Evolutionary conservation across 2,888 invertebrate species (phyloP).

Genomic region (Strigamia crassipes): DNA sequence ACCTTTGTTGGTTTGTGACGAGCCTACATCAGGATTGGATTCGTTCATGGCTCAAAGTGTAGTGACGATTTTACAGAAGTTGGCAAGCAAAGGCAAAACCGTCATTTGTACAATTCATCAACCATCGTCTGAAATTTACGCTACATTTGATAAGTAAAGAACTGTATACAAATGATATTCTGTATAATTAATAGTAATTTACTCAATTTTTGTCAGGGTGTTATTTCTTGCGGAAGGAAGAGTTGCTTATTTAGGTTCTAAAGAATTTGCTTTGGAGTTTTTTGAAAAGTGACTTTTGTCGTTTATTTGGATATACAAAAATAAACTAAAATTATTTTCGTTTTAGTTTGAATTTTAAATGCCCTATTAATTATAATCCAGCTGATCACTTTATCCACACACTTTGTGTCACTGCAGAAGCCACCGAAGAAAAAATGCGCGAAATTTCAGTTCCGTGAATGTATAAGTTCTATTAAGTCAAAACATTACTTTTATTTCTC

Average conservation of each 20-base stretch:
- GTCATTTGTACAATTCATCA: slow-evolving; percentile 93
- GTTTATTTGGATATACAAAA: background rate
- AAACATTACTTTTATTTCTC: background rate
- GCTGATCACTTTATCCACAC: slow-evolving; percentile 63
- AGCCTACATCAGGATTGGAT: slow-evolving; percentile 95
- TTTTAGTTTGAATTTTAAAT: slow-evolving; percentile 54
- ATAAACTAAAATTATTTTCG: background rate
- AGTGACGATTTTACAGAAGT: slow-evolving; percentile 69
- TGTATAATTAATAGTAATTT: background rate
- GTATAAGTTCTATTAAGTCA: background rate
- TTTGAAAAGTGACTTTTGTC: slow-evolving; percentile 72
- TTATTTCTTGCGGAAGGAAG: slow-evolving; percentile 89
- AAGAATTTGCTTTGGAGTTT: slow-evolving; percentile 77
- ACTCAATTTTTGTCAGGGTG: slow-evolving; percentile 61
- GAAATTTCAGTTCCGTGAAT: slow-evolving; percentile 51
- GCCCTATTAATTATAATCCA: slow-evolving; percentile 62
- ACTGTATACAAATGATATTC: background rate
- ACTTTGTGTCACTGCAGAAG: slow-evolving; percentile 61
- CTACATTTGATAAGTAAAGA: slow-evolving; percentile 76
- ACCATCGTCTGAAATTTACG: slow-evolving; percentile 86
- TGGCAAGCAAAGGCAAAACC: slow-evolving; percentile 73
- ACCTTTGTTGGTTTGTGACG: slow-evolving; percentile 92
- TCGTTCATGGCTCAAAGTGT: slow-evolving; percentile 97
- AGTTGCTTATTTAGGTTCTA: slow-evolving; percentile 78
- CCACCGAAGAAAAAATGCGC: slow-evolving; percentile 54